Evolutionary conservation across 2,888 invertebrate species (phyloP).

Genomic region (Chymomyza amoena): DNA sequence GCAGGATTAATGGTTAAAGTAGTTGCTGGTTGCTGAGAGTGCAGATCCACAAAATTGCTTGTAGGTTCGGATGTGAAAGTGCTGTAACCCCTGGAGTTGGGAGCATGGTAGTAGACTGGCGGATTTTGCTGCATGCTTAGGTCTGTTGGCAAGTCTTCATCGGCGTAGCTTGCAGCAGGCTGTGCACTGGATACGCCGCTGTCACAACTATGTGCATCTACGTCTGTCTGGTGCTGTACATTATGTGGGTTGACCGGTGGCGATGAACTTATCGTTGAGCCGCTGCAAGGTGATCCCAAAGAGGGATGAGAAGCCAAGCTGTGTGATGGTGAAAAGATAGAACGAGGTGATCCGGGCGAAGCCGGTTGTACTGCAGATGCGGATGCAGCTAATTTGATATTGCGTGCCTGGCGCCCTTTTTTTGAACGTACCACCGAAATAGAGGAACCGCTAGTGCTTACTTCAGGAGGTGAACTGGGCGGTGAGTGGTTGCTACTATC

Average conservation of each 20-base stretch:
- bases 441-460: constrained; percentile 17
- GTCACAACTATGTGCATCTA: constrained; percentile 75
- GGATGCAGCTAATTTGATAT: constrained; percentile 24
- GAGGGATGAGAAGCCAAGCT: constrained; percentile 46
- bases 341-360: constrained; percentile 68
- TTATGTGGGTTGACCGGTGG: background rate
- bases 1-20: constrained; percentile 78
- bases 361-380: constrained; percentile 18
- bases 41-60: constrained; percentile 7
- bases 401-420: constrained; percentile 52
- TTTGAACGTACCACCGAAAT: constrained; percentile 26
- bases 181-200: constrained; percentile 74
- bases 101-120: constrained; percentile 38
- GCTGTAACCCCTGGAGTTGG: background rate
- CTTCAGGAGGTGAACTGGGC: constrained; percentile 61
- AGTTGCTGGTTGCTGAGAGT: constrained; percentile 40
- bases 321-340: constrained; percentile 59
- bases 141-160: constrained; percentile 74
- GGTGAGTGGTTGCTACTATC: constrained; percentile 66
- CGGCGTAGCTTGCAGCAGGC: constrained; percentile 33
- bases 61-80: background rate
- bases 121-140: constrained; percentile 60
- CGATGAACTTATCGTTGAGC: constrained; percentile 48
- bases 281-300: constrained; percentile 32
- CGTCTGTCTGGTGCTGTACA: constrained; percentile 44